These are phyloP conservation scores for Mesorhabditis spiculigera DNA, from an alignment of 2,888 invertebrate species.

Conservation along the genomic window DNA sequence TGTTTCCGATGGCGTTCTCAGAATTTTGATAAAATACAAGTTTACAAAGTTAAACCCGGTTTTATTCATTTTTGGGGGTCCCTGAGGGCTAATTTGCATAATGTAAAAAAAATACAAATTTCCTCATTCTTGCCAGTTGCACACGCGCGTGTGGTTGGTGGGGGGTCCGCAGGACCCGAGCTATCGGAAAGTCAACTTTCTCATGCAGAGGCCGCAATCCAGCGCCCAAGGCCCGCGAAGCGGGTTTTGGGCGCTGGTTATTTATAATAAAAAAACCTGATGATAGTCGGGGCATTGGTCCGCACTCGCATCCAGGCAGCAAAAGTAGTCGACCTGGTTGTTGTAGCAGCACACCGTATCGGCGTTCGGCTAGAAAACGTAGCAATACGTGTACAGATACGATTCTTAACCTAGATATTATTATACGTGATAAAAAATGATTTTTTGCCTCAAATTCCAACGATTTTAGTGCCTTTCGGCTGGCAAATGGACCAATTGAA, in stretches of 20 bases:
- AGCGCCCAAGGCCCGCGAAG: too few species aligned
- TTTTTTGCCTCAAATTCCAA: not conserved
- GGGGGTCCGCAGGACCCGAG: too few species aligned
- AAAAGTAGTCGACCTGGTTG: conserved; percentile 57
- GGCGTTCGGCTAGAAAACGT: conserved; percentile 46
- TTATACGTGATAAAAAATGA: not conserved
- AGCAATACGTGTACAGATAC: conserved; percentile 7
- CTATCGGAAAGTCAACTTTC: too few species aligned
- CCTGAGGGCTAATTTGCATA: too few species aligned
- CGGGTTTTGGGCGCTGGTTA: not conserved
- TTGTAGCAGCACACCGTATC: conserved; percentile 56
- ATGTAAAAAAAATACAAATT: too few species aligned
- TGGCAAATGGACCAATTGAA: not conserved
- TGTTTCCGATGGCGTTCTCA: too few species aligned
- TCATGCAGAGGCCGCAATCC: too few species aligned
- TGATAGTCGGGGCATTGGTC: conserved; percentile 54
- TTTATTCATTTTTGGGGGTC: too few species aligned
- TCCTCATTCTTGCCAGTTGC: too few species aligned
- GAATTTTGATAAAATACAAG: too few species aligned
- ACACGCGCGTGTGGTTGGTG: too few species aligned
- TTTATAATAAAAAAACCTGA: conserved; percentile 24
- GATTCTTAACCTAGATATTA: not conserved
- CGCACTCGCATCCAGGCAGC: conserved; percentile 50
- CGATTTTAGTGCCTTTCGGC: not conserved
- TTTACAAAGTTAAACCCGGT: too few species aligned